Percentiles rank a stretch among this genome's conserved stretches.
phyloP scores from a whole-genome alignment of 2,113 vertebrate species.

The Tapirus terrestris region DNA sequence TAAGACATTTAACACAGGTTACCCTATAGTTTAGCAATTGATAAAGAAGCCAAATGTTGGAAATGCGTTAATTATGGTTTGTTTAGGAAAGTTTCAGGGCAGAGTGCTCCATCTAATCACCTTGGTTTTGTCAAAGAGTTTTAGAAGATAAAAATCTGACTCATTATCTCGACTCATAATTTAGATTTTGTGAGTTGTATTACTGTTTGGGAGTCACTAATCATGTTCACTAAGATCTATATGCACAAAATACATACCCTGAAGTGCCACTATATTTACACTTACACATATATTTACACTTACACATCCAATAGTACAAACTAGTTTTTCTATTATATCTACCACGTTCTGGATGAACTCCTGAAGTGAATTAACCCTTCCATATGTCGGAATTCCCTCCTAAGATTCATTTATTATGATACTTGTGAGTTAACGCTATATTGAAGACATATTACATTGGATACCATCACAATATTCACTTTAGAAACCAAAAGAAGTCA shows the following conservation, averaged over 20 bases:
- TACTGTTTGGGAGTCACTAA: constrained; percentile 22
- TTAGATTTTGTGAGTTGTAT: constrained; percentile 34
- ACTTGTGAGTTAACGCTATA: constrained; percentile 17
- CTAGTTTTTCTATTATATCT: not conserved
- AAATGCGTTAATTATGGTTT: constrained; percentile 58
- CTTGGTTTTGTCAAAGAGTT: constrained; percentile 47
- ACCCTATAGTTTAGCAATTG: constrained; percentile 64
- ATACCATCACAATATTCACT: constrained; percentile 47
- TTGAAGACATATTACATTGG: constrained; percentile 44
- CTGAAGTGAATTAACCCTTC: constrained; percentile 59
- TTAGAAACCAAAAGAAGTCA: constrained; percentile 48
- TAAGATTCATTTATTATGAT: constrained; percentile 44
- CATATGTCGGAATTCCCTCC: not conserved
- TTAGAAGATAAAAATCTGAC: constrained; percentile 68
- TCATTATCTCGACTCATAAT: constrained; percentile 57
- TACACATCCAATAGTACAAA: not conserved
- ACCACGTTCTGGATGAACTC: constrained; percentile 45
- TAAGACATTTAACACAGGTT: constrained; percentile 70
- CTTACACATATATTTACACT: not conserved
- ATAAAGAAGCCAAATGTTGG: constrained; percentile 65
- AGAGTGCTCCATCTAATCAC: constrained; percentile 51
- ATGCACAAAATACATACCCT: constrained; percentile 37
- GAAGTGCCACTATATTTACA: not conserved
- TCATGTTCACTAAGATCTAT: constrained; percentile 12
- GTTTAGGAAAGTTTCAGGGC: constrained; percentile 70